Base-by-base conservation (phyloP, 1,140 invertebrate genomes). In the Pogonomyrmex barbatus region DNA sequence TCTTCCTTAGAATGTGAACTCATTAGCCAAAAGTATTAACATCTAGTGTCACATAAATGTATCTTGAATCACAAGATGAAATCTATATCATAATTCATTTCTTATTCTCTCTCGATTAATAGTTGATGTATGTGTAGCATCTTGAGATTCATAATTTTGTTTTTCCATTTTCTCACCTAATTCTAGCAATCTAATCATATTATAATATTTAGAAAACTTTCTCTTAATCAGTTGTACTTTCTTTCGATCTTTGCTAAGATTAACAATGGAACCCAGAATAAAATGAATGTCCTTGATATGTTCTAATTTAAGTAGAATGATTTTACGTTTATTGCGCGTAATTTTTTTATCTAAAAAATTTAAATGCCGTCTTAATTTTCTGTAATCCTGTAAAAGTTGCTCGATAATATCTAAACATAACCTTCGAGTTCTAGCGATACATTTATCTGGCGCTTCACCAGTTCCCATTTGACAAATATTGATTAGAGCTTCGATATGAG, bases 321-420 rank as follows among this genome's bases (percentile, higher is more conserved):
- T 82, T 39, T 93, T 92, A 65, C 85, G 85, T 54, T 87, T 91
- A 45, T 91, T 91, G n/a, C 33, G 85, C 14, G 78, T 76, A 12
- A 4, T 77, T 60, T 50, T 89, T n/a, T 87, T 89, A 42, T 87
- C 65, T 6, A 91, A 6, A 8, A 87, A 50, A 47, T 14, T 85
- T 42, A 68, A 77, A 75, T 90, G 88, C 1, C 94, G 91, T 5
- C 82, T 78, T 2, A 94, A 36, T 36, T 89, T 91, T 75, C 94
- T 88, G 54, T 94, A 92, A 47, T 91, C 88, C 8, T 68, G 87
- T 24, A 95, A 70, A 33, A 93, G 73, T 47, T 92, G 90, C 50
- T 94, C 91, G 5, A 95, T 93, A 5, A 94, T 87, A 85, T 95
- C 94, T 67, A 95, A 81, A 67, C 94, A 94, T 36, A 95, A 79